Evolutionary conservation across 2,113 vertebrate species (phyloP), one percentile per base, ranked within the genome.

Genomic region (Microcebus jonahi): DNA sequence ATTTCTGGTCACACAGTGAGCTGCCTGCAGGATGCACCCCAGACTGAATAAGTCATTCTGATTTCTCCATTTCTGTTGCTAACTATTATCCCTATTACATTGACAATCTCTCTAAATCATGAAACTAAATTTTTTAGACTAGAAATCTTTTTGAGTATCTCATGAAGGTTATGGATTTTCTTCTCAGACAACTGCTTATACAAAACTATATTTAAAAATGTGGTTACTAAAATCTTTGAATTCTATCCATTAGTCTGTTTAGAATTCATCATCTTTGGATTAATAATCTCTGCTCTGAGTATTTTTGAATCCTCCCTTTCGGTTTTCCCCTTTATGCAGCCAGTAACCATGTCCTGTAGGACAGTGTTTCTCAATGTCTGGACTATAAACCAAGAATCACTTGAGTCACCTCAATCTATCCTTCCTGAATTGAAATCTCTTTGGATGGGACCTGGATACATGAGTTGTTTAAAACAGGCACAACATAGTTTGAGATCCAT

Each of bases 121-220:
- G 65, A 94, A 76, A 17, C 21, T 80, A 50, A 91, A 89, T 2
- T 21, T 48, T 86, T 94, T 53, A 31, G 10, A 83, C 31, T 50
- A 73, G 31, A 95, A 75, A 79, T 57, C 21, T 39, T 42, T 55
- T 87, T 93, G 18, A 59, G 31, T 91, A 63, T 79, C 18, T 86
- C n/a, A 92, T 73, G 53, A 95, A 91, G 34, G 67, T 21, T 90
- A 20, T 95, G 48, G 63, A 70, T 80, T 88, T 93, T 90, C 8
- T 86, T 85, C 70, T 84, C 25, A 73, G 81, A 50, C 13, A 70
- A 91, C 76, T 20, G 7, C 25, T 77, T 11, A 14, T 77, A 23
- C 17, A 92, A 92, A 79, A 6, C 21, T 57, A 50, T 75, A 70
- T 90, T 90, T 31, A 63, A 73, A 27, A 18, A 6, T 76, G 21